phyloP scores from a whole-genome alignment of 2,113 vertebrate species.

The Thamnaconus septentrionalis region DNA sequence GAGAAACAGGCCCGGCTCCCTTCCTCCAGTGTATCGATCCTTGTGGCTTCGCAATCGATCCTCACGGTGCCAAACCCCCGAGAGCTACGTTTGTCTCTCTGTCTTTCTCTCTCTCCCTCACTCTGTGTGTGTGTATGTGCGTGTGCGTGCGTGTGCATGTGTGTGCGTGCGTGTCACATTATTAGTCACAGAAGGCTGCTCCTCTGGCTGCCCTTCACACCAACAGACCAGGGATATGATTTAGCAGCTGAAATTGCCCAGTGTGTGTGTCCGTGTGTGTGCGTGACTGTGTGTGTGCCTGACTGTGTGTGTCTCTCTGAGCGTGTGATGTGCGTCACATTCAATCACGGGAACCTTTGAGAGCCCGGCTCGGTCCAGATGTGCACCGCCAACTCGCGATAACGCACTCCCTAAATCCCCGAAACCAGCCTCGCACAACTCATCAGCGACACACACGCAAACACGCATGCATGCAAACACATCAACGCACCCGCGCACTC shows the following conservation, averaged over 20 bases:
- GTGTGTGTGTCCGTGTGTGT: neutral
- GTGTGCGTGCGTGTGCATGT: constrained; percentile 2
- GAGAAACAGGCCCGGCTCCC: constrained; percentile 34
- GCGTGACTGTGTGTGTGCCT: no score
- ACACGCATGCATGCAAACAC: neutral
- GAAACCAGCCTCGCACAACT: constrained; percentile 17
- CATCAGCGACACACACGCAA: no score
- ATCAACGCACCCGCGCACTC: constrained; percentile 8
- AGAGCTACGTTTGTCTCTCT: neutral
- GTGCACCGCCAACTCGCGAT: constrained; percentile 43
- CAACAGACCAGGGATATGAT: constrained; percentile 49
- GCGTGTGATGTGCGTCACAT: constrained; percentile 6
- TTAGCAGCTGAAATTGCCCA: constrained; percentile 16
- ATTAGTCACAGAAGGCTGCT: constrained; percentile 56
- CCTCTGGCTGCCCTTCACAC: constrained; percentile 61
- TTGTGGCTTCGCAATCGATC: constrained; percentile 52
- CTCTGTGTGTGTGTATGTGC: neutral
- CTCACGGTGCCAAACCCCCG: constrained; percentile 31
- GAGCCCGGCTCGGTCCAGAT: constrained; percentile 51
- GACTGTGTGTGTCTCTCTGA: constrained; percentile 1
- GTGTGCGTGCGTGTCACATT: constrained; percentile 17
- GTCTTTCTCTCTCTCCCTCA: neutral
- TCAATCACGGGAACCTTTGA: constrained; percentile 45
- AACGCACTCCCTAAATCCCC: constrained; percentile 49
- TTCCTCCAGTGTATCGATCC: constrained; percentile 58